These are phyloP conservation scores for Eudasyphora cyanicolor DNA, from an alignment of 2,888 invertebrate species.

Conservation along the genomic window DNA sequence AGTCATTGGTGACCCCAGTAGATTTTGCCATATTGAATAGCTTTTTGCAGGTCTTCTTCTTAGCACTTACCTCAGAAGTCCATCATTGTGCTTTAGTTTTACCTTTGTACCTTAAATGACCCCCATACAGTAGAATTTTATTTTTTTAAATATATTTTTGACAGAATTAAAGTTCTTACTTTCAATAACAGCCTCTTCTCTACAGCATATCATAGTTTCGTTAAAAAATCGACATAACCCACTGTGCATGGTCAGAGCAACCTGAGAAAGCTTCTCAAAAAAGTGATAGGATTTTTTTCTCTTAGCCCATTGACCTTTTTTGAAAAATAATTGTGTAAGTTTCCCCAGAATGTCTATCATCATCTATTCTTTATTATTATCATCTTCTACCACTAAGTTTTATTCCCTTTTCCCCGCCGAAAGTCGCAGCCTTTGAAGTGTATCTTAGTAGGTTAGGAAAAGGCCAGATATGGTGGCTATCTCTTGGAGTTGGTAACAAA, in stretches of 20 bases:
- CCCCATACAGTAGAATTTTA: not conserved
- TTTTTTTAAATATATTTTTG: not conserved
- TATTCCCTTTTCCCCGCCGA: not conserved
- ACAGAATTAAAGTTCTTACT: not conserved
- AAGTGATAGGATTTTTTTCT: not conserved
- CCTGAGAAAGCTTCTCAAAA: not conserved
- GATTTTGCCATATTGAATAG: too few species aligned
- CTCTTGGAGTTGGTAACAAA: not conserved
- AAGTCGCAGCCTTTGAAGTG: not conserved
- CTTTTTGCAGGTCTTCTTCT: too few species aligned
- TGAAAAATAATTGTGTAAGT: not conserved
- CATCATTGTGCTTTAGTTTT: too few species aligned
- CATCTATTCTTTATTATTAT: not conserved
- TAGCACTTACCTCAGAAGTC: too few species aligned
- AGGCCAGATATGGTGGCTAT: not conserved
- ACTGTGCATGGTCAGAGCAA: not conserved
- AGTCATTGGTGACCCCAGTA: too few species aligned
- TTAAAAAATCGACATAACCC: not conserved
- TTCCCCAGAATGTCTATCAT: not conserved
- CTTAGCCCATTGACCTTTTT: not conserved
- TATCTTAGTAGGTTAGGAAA: not conserved
- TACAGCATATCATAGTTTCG: not conserved
- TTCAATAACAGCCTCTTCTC: not conserved
- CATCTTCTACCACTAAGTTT: not conserved
- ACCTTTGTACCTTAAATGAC: too few species aligned